Conservation (phyloP, 2,797 vertebrate species). For the Ctenosaura bakeri region DNA sequence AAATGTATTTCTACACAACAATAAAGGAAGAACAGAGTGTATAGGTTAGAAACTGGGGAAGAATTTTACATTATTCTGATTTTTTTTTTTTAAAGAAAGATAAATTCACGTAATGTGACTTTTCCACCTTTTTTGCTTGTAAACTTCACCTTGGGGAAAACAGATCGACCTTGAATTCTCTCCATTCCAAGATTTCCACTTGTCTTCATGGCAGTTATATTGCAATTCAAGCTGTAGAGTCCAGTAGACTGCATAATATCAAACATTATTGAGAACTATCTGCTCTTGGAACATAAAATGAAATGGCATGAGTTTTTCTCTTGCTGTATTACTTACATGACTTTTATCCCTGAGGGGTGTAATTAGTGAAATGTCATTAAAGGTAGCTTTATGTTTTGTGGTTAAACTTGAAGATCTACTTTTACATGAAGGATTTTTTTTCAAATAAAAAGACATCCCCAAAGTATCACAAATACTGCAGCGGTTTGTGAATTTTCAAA, state of each 20-base stretch:
- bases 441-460: constrained; percentile 29
- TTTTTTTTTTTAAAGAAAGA: not conserved
- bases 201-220: constrained; percentile 42
- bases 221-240: constrained; percentile 21
- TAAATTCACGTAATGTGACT: not conserved
- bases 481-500: constrained; percentile 3
- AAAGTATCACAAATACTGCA: constrained; percentile 2
- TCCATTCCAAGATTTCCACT: constrained; percentile 7
- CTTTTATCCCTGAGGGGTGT: constrained; percentile 45
- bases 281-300: constrained; percentile 58
- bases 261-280: constrained; percentile 54
- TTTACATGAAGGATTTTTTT: constrained; percentile 12
- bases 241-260: constrained; percentile 46
- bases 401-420: constrained; percentile 39
- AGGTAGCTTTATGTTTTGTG: constrained; percentile 58
- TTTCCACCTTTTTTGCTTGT: not conserved
- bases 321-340: constrained; percentile 36
- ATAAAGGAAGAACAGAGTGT: not conserved
- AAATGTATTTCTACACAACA: not conserved
- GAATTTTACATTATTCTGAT: not conserved
- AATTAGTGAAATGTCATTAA: constrained; percentile 69
- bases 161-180: constrained; percentile 34
- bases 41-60: not conserved
- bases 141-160: constrained; percentile 23
- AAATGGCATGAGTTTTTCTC: constrained; percentile 54